Conservation (phyloP, 2,797 vertebrate species). For the Petrocephalus schoutedeni region DNA sequence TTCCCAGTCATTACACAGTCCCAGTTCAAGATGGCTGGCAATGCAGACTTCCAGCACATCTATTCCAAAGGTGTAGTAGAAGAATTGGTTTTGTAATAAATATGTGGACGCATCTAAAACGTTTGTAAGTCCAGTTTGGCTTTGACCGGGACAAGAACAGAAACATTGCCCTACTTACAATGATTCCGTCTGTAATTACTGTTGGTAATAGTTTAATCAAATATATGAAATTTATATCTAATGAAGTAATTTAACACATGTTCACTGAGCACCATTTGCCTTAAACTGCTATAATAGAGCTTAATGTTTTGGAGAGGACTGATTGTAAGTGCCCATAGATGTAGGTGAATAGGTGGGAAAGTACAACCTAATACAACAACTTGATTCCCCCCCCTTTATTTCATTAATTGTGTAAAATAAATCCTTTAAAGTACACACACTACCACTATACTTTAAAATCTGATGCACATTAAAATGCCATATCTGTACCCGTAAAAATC, state of each 20-base stretch:
- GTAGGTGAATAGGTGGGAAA: background rate
- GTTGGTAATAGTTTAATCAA: background rate
- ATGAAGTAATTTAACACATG: background rate
- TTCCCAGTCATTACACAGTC: background rate
- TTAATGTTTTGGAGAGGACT: background rate
- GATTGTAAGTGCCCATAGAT: background rate
- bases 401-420: conserved; percentile 6
- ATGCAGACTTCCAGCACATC: background rate
- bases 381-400: background rate
- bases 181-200: background rate
- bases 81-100: background rate
- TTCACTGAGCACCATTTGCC: background rate
- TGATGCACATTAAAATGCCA: background rate
- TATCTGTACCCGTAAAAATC: background rate
- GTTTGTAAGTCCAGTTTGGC: background rate
- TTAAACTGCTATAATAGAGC: background rate
- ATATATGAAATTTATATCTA: background rate
- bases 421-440: background rate
- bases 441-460: background rate
- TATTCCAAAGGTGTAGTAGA: background rate
- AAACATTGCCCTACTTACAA: background rate
- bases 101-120: background rate
- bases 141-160: background rate
- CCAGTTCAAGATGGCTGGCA: background rate
- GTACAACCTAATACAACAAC: background rate